Base-by-base conservation (phyloP, 2,797 vertebrate species). In the Falco cherrug region DNA sequence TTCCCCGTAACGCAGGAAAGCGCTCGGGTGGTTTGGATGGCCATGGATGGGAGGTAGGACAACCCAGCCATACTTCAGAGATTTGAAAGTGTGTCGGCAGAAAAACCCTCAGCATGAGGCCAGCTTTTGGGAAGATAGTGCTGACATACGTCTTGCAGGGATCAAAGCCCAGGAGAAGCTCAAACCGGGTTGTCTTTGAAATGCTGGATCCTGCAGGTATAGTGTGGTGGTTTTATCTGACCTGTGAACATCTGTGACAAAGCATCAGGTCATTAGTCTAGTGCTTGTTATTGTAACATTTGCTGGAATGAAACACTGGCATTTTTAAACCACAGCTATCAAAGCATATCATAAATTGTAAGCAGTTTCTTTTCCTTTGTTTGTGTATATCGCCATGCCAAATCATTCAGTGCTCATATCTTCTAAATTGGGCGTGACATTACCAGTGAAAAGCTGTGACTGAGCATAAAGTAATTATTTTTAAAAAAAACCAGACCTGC, bases 201-300 rank as follows among this genome's bases (percentile, higher is more conserved):
- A 69, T 1, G 6, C 89, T 75, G 91, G 67, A 63, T 86, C 48
- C 59, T 90, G 87, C 76, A 92, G 76, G 70, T 94, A 67, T 31
- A 39, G 37, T 11, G 39, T 67, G 59, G 20, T 86, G 51, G 54
- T 53, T 95, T 78, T 91, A 92, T 81, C 84, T 90, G 91, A 87
- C 77, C 95, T 94, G 73, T 79, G 89, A 93, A 80, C 65, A 79
- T 88, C 91, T 94, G 87, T 92, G 90, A 90, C 75, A 60, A 95
- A 67, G 84, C 85, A 88, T 79, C 92, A 79, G 87, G 56, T 91
- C 82, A 16, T 95, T 92, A 88, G 47, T 95, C 91, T 88, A 70
- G 43, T 63, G 84, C 73, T 86, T 96, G 93, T 95, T 97, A 35
- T 76, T 93, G 73, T 93, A 90, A 87, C n/a, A 35, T 84, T 94